These are phyloP conservation scores for Parnassius apollo DNA, from an alignment of 2,888 invertebrate genomes.

Conservation along the genomic window DNA sequence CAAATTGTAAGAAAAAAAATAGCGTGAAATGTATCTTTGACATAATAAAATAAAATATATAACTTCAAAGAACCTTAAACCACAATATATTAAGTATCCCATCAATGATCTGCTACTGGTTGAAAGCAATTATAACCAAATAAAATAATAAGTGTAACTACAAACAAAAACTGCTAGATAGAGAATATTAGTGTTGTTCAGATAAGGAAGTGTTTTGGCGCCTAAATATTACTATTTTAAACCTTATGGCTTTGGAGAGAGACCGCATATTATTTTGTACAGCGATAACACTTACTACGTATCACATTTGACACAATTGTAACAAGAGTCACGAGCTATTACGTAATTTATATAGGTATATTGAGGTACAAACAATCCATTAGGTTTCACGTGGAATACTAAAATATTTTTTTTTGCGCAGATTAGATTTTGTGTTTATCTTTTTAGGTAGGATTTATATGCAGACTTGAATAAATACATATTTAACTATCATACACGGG, in stretches of 20 bases:
- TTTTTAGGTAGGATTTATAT: conserved; percentile 34
- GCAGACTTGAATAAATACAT: conserved; percentile 22
- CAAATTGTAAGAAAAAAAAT: too few relatives aligned
- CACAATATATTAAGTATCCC: background rate
- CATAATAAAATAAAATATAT: too few relatives aligned
- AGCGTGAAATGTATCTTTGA: too few relatives aligned
- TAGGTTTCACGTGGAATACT: conserved; percentile 50
- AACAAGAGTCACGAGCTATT: conserved; percentile 78
- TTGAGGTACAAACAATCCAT: conserved; percentile 53
- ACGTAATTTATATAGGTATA: conserved; percentile 58
- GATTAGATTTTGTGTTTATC: conserved; percentile 36
- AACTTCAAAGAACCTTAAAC: background rate
- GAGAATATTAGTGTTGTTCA: conserved; percentile 57
- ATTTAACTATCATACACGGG: conserved; percentile 19
- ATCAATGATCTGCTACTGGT: conserved; percentile 36
- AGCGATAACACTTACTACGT: conserved; percentile 51
- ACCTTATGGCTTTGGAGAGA: conserved; percentile 41
- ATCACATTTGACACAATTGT: conserved; percentile 52
- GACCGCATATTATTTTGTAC: conserved; percentile 43
- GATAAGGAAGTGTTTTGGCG: conserved; percentile 44
- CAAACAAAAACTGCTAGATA: conserved; percentile 56
- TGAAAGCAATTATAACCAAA: conserved; percentile 29
- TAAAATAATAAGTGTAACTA: conserved; percentile 50
- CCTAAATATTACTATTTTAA: conserved; percentile 33
- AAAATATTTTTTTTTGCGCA: conserved; percentile 40